Percentiles rank a stretch among this genome's conserved stretches.
These are phyloP conservation scores for Spea hammondii DNA, from an alignment of 2,797 vertebrate species.

Conservation along the genomic window DNA sequence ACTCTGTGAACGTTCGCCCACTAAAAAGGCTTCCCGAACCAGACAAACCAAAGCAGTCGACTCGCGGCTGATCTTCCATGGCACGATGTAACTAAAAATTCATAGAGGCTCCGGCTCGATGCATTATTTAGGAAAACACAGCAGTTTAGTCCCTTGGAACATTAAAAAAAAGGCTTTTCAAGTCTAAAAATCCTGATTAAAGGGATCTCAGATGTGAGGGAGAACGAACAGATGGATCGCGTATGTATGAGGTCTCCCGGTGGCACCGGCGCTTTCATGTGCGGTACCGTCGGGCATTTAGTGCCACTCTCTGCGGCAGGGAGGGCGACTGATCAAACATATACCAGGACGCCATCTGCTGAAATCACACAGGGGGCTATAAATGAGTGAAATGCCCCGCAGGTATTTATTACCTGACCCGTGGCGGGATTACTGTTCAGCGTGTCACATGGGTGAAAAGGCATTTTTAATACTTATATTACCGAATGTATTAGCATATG, in stretches of 20 bases:
- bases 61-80: too few relatives aligned
- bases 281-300: constrained; percentile 26
- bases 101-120: background rate
- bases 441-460: background rate
- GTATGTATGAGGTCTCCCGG: background rate
- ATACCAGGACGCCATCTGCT: constrained; percentile 38
- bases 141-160: constrained; percentile 14
- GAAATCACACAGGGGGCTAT: constrained; percentile 12
- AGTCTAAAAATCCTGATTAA: constrained; percentile 40
- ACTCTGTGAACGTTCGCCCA: too few relatives aligned
- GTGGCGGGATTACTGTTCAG: background rate
- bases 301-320: constrained; percentile 16
- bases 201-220: constrained; percentile 32
- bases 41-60: too few relatives aligned
- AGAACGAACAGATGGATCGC: constrained; percentile 37
- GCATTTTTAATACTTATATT: too few relatives aligned
- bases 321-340: constrained; percentile 44
- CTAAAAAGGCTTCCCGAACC: too few relatives aligned
- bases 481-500: too few relatives aligned
- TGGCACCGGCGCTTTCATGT: constrained; percentile 30
- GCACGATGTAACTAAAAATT: background rate
- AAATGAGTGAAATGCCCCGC: constrained; percentile 32
- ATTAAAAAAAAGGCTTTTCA: constrained; percentile 29
- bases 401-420: constrained; percentile 1
- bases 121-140: background rate